Percentiles rank a stretch among this genome's conserved stretches.
Evolutionary conservation across 2,888 invertebrate species (phyloP).

Genomic region (Agonopterix heracliana): DNA sequence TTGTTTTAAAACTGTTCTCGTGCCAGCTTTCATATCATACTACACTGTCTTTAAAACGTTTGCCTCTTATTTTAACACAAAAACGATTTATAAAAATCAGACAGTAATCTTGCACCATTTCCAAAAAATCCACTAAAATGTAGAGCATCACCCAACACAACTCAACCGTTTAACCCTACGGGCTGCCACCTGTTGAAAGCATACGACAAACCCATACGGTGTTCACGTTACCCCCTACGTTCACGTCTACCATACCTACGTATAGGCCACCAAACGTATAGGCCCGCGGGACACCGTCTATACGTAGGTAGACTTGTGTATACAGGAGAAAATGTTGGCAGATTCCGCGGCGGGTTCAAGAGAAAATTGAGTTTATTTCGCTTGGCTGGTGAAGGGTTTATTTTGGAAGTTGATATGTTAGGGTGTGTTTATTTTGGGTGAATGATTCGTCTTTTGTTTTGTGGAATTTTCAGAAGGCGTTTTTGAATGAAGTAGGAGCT

Average conservation of each 20-base stretch:
- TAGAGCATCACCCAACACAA: constrained; percentile 41
- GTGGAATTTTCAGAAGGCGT: too few relatives aligned
- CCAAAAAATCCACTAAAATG: constrained; percentile 9
- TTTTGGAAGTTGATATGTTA: constrained; percentile 37
- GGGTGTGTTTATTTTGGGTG: constrained; percentile 20
- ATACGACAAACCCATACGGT: constrained; percentile 54
- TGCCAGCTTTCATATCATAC: too few relatives aligned
- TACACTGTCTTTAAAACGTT: too few relatives aligned
- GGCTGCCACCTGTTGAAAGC: constrained; percentile 69
- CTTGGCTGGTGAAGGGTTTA: constrained; percentile 46
- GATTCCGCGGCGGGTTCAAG: constrained; percentile 22
- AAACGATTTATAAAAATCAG: too few relatives aligned
- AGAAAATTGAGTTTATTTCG: constrained; percentile 63
- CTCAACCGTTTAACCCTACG: constrained; percentile 67
- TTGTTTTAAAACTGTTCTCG: too few relatives aligned
- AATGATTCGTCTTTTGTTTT: not conserved
- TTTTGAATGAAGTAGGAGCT: too few relatives aligned
- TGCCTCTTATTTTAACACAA: too few relatives aligned
- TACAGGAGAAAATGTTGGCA: constrained; percentile 15
- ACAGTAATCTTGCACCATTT: too few relatives aligned
- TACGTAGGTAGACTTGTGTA: too few relatives aligned
- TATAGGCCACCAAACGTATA: constrained; percentile 9
- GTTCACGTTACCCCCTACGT: constrained; percentile 40
- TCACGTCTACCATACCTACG: constrained; percentile 24
- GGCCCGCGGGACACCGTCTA: constrained; percentile 17